Percentiles rank a stretch among this genome's conserved stretches.
Conservation (phyloP, 2,797 vertebrate genomes). For the Xyrichtys novacula region DNA sequence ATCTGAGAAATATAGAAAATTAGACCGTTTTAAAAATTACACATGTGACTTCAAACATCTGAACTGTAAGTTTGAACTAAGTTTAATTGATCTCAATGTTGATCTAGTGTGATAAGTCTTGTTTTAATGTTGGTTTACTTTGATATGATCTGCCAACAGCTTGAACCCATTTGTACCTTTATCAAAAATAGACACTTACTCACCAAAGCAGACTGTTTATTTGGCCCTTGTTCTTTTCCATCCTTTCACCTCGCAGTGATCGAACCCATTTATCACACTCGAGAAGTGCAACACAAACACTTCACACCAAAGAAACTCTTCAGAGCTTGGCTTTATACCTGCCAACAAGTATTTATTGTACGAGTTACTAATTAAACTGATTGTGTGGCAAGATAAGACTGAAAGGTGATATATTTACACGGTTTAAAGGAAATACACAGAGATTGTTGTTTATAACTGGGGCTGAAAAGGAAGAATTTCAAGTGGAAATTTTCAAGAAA, state of each 20-base stretch:
- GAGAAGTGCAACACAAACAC: slow-evolving; percentile 36
- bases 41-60: neutral
- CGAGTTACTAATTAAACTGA: slow-evolving; percentile 80
- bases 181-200: neutral
- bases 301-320: slow-evolving; percentile 27
- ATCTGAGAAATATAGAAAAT: no score
- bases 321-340: slow-evolving; percentile 18
- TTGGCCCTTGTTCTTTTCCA: neutral
- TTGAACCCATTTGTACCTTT: neutral
- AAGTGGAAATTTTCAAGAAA: slow-evolving; percentile 32
- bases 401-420: slow-evolving; percentile 44
- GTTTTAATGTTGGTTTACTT: neutral
- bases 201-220: neutral
- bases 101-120: neutral
- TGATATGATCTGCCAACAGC: neutral
- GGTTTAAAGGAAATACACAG: slow-evolving; percentile 29
- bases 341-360: slow-evolving; percentile 67
- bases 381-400: neutral
- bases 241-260: neutral
- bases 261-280: slow-evolving; percentile 23
- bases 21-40: neutral
- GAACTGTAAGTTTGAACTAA: neutral
- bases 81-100: neutral
- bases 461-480: slow-evolving; percentile 54
- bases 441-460: slow-evolving; percentile 51